Evolutionary conservation across 1,140 invertebrate genomes (phyloP), one percentile per base, ranked within the genome.

Genomic region (Drosophila miranda): DNA sequence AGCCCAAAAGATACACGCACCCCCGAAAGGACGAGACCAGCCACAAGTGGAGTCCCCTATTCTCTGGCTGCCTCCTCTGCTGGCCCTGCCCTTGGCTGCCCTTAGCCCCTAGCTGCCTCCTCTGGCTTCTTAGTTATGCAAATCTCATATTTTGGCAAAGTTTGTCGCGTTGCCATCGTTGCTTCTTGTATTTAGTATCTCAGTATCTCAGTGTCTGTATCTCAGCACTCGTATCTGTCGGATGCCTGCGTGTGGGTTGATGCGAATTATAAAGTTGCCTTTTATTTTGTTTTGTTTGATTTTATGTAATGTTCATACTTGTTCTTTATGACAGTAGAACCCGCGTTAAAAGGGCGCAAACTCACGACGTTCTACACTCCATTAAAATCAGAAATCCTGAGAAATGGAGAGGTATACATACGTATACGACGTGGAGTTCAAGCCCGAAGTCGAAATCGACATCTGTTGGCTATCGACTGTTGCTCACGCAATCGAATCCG

Each of bases 121-220:
- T 16, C n/a, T 14, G 41, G 19, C 64, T 79, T 58, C 77, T 75
- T 80, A 79, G 61, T 75, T 80, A 80, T 80, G 77, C 67, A 80
- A 80, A 80, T 75, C 66, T 79, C 66, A 80, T 75, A 74, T 75
- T 75, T 79, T 75, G 59, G 53, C 74, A 64, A 79, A 66, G 77
- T 75, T 75, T 70, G 41, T 38, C 45, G 30, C 34, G 34, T 13
- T 13, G 34, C 44, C 50, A n/a, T 30, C 30, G 30, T 9, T 30
- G 30, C 43, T 50, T 19, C 11, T 28, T 54, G 44, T 53, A 51
- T 19, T 54, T 54, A n/a, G 53, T 42, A n/a, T 58, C 13, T 21
- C 21, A n/a, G 53, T 42, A n/a, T 58, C 13, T 21, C 21, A 46
- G 68, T 23, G 13, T 42, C 16, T 28, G 68, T 23, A 14, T 42